Base-by-base conservation (phyloP, 2,797 vertebrate genomes). In the Antennarius maculatus region DNA sequence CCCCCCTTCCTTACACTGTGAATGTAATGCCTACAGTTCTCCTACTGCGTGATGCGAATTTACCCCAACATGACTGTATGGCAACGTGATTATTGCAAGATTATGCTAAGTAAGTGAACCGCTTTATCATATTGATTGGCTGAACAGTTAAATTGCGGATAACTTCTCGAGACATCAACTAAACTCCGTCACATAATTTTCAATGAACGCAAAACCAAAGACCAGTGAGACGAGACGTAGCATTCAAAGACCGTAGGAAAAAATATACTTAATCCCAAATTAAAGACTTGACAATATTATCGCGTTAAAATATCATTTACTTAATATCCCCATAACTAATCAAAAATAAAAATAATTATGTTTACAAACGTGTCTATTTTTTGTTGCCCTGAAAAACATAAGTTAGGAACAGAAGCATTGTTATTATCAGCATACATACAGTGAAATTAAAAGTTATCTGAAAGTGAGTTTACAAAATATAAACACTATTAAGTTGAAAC, bases 321-420 rank as follows among this genome's bases (percentile, higher is more conserved):
- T 43, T 43, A 23, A 2, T 14, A 39, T 10, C 0, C 0, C 16
- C 8, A 27, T 0, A 0, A 0, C 14, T 12, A 13, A 55, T 2
- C 8, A 42, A 50, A 53, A 17, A 34, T 6, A 5, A 34, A 34
- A 5, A 6, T 34, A 1, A 6, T 34, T 2, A 6, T 34, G 5
- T 11, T 10, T 28, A 41, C 11, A 0, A 45, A 17, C 28, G 4
- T 1, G 1, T 11, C 4, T 3, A 8, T 52, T 37, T 53, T n/a
- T 15, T 9, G 3, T 48, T 29, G 49, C 3, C 6, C 2, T 5
- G 0, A 0, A 50, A 50, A 53, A 37, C 2, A 41, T 0, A 37
- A 31, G 0, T 3, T 10, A 1, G 1, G 34, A 14, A 23, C 7
- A 4, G 0, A 56, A 60, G 41, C 18, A 0, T 0, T 6, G 16